Conservation (phyloP, 2,797 vertebrate genomes). For the Lutjanus campechanus region DNA sequence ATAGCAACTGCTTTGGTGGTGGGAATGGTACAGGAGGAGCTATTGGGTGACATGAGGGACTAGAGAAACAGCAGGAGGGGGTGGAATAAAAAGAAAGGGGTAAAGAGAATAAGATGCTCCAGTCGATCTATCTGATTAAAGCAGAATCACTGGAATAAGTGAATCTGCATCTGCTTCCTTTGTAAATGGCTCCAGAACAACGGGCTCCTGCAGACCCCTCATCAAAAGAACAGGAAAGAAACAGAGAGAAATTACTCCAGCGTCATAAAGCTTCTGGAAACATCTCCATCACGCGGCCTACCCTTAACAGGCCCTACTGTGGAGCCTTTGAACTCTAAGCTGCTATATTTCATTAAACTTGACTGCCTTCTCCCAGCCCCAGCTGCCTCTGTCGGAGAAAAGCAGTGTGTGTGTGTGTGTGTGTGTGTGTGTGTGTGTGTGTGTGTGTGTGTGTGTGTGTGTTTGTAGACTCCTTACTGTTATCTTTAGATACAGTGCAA, state of each 20-base stretch:
- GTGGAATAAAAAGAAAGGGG: conserved; percentile 57
- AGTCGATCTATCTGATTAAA: conserved; percentile 63
- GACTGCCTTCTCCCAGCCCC: conserved; percentile 67
- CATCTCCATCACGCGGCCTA: conserved; percentile 78
- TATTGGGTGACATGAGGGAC: conserved; percentile 82
- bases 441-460: conserved; percentile 18
- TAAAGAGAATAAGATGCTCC: conserved; percentile 73
- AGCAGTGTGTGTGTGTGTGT: conserved; percentile 41
- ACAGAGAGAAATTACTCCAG: conserved; percentile 64
- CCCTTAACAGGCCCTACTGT: conserved; percentile 74
- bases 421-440: conserved; percentile 30
- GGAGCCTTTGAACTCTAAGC: conserved; percentile 83
- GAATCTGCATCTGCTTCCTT: conserved; percentile 56
- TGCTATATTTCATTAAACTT: conserved; percentile 81
- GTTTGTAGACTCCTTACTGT: conserved; percentile 36
- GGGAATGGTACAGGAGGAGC: conserved; percentile 79
- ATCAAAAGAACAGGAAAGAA: conserved; percentile 75
- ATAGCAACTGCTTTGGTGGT: conserved; percentile 76
- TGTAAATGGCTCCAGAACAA: conserved; percentile 51
- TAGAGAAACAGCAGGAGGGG: conserved; percentile 70
- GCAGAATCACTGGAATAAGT: conserved; percentile 52
- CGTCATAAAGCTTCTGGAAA: conserved; percentile 79
- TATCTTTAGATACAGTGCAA: conserved; percentile 22
- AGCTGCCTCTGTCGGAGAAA: conserved; percentile 59
- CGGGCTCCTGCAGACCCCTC: conserved; percentile 56